A percentile compares a stretch with the other conserved stretches of the same genome.
Evolutionary conservation across 2,113 vertebrate genomes (phyloP).

Genomic region (Gambusia affinis): DNA sequence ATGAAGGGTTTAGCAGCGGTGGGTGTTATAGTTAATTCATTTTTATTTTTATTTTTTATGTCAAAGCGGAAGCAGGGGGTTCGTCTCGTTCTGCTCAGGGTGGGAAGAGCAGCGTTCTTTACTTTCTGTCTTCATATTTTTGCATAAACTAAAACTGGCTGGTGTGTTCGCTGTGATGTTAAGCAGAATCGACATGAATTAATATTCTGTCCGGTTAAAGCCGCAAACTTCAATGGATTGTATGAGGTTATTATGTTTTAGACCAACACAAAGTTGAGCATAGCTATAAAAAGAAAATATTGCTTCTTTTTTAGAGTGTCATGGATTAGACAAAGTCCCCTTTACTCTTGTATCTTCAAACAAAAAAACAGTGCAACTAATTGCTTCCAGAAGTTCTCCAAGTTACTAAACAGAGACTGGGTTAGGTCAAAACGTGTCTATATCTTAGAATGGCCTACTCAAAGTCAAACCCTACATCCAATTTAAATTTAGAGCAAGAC

Average conservation of each 20-base stretch:
- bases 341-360: background rate
- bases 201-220: background rate
- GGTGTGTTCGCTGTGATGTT: background rate
- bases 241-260: background rate
- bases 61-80: background rate
- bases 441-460: no score
- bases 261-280: background rate
- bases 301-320: background rate
- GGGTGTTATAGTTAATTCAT: background rate
- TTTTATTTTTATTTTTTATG: background rate
- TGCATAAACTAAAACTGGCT: background rate
- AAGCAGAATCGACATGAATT: background rate
- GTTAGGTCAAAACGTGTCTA: no score
- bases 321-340: background rate
- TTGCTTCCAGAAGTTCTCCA: no score
- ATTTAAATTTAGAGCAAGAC: no score
- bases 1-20: background rate
- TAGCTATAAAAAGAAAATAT: background rate
- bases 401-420: no score
- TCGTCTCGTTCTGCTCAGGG: background rate
- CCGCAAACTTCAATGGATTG: background rate
- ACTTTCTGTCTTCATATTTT: background rate
- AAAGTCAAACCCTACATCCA: no score
- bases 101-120: background rate
- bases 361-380: background rate